phyloP scores from a whole-genome alignment of 2,888 invertebrate species.

The Oegoconia quadripuncta region DNA sequence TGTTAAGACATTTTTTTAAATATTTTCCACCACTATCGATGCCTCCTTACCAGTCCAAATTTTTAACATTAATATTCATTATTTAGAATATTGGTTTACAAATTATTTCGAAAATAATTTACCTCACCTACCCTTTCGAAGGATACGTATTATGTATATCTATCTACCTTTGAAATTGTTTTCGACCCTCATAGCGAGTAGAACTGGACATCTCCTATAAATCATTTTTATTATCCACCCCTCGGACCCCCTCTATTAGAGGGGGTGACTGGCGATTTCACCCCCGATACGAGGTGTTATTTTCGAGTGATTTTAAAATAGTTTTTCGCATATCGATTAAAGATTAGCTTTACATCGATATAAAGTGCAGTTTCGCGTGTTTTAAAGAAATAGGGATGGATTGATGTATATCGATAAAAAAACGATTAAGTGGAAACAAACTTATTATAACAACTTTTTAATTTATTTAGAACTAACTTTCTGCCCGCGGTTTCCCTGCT shows the following conservation, averaged over 20 bases:
- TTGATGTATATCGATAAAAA: conserved; percentile 8
- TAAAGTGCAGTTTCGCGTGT: conserved; percentile 65
- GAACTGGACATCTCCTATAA: conserved; percentile 69
- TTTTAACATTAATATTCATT: no score
- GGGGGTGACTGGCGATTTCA: conserved; percentile 57
- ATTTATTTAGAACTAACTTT: no score
- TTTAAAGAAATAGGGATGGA: conserved; percentile 25
- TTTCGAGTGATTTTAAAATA: conserved; percentile 58
- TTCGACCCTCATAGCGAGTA: conserved; percentile 64
- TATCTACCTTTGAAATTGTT: conserved; percentile 64
- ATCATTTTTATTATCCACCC: conserved; percentile 70
- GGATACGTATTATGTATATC: conserved; percentile 19
- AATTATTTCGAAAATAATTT: conserved; percentile 9
- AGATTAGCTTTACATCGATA: conserved; percentile 45
- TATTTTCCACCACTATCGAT: no score
- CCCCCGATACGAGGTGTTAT: conserved; percentile 38
- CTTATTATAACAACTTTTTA: no score
- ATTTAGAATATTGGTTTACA: no score
- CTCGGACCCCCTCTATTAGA: conserved; percentile 36
- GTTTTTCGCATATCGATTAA: conserved; percentile 44
- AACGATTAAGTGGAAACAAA: conserved; percentile 4
- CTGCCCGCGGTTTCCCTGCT: no score
- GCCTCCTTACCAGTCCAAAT: no score
- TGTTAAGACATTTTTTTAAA: no score
- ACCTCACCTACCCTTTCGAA: conserved; percentile 35